Conservation (phyloP, 2,797 vertebrate genomes). For the Premnoplex brunnescens region DNA sequence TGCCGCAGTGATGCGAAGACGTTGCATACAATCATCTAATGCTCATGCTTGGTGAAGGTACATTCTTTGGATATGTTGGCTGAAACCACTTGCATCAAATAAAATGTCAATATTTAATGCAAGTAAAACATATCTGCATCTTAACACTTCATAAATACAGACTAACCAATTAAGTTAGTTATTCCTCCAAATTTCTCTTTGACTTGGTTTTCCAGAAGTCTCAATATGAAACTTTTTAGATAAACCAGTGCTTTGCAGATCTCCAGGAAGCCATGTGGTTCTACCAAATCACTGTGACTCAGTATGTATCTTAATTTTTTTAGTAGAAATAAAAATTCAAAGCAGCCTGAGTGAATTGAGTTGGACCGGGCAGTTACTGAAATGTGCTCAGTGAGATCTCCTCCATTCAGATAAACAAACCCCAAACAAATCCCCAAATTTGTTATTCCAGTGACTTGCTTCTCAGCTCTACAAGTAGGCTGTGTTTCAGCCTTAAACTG, state of each 20-base stretch:
- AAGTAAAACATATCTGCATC: slow-evolving; percentile 61
- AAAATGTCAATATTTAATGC: slow-evolving; percentile 60
- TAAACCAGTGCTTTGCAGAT: neutral
- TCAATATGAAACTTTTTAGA: neutral
- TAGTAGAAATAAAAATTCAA: neutral
- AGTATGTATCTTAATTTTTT: neutral
- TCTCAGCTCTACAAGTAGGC: neutral
- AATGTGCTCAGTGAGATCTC: neutral
- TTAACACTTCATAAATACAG: neutral
- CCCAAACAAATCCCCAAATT: neutral
- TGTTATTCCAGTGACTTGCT: neutral
- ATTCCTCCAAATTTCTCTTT: neutral
- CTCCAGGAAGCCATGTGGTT: neutral
- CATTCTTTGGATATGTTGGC: slow-evolving; percentile 41
- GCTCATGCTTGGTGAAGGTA: slow-evolving; percentile 52
- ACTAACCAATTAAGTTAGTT: slow-evolving; percentile 42
- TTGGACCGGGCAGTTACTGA: neutral
- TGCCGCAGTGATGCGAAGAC: neutral
- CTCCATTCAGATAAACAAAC: neutral
- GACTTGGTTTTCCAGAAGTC: slow-evolving; percentile 15
- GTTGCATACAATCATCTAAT: slow-evolving; percentile 29
- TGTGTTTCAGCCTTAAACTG: neutral
- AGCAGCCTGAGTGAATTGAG: neutral
- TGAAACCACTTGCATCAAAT: slow-evolving; percentile 66
- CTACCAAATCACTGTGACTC: neutral